Evolutionary conservation across 2,113 vertebrate species (phyloP), one percentile per base, ranked within the genome.

Genomic region (Meles meles): DNA sequence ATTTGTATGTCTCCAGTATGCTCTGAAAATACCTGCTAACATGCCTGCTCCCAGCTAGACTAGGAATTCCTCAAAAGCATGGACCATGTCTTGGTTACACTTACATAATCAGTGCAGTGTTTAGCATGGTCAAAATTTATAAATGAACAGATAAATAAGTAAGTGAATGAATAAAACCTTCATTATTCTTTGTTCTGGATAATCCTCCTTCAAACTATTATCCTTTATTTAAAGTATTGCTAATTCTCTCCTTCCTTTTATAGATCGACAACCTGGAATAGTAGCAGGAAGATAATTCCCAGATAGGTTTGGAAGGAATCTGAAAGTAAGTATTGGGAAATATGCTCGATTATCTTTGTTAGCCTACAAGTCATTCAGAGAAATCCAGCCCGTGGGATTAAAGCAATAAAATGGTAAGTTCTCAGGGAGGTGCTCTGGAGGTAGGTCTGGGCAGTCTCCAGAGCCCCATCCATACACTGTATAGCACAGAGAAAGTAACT

Each of bases 161-260:
- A 76, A 49, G 7, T 85, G 37, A 96, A 72, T 67, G 21, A 93
- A 89, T 85, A 76, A 92, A 91, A 95, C 6, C 15, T 52, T 83
- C 47, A 94, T 83, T 94, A 94, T 87, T 37, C 39, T 90, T 42
- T 96, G 11, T 93, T 95, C 74, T 88, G 47, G n/a, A 96, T 65
- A 90, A 87, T 65, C 44, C 34, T 96, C 82, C 42, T 91, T 18
- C 72, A 93, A 77, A 86, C 49, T 47, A 86, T 42, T 95, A 69
- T 61, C 39, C n/a, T 95, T 55, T 55, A 55, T 55, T 55, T 85
- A 83, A 88, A 61, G 39, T 59, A 85, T n/a, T 91, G 67, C 18
- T 81, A 83, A 79, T 87, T 83, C 7, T 80, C 42, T 97, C 21
- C 39, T 91, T 93, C 15, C 47, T 91, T 88, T 96, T n/a, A 84